These are phyloP conservation scores for Triplophysa tibetana DNA, from an alignment of 2,113 vertebrate genomes.

Conservation along the genomic window DNA sequence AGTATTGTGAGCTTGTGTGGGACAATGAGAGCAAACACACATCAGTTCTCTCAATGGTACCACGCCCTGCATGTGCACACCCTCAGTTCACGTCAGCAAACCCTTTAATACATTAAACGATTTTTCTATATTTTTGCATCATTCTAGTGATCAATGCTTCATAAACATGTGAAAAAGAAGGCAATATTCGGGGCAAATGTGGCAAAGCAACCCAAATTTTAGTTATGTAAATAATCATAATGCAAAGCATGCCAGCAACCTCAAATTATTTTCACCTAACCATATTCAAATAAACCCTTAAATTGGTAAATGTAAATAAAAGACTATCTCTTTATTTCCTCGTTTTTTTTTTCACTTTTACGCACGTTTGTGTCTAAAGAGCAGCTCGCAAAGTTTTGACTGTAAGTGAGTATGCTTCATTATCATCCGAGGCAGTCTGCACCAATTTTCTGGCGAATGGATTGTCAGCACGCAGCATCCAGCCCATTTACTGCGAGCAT, in stretches of 20 bases:
- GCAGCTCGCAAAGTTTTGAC: background rate
- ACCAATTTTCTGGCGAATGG: constrained; percentile 34
- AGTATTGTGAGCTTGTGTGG: background rate
- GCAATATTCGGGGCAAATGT: background rate
- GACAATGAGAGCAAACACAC: constrained; percentile 21
- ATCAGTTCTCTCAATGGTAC: constrained; percentile 29
- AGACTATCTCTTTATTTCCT: no score
- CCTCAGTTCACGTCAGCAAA: background rate
- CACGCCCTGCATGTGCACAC: constrained; percentile 40
- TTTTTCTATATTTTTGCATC: no score
- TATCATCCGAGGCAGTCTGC: background rate
- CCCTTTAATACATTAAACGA: no score
- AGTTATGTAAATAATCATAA: background rate
- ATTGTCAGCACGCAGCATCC: constrained; percentile 1
- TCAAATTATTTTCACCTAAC: background rate
- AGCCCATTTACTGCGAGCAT: constrained; percentile 16
- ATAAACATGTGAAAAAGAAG: background rate
- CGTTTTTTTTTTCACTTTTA: no score
- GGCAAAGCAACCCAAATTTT: background rate
- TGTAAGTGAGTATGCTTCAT: background rate
- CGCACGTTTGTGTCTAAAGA: no score
- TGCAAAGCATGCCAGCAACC: background rate
- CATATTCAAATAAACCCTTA: no score
- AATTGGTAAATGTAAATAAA: no score
- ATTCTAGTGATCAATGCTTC: background rate